These are phyloP conservation scores for Coregonus ussuriensis DNA, from an alignment of 2,797 vertebrate genomes.

Conservation along the genomic window DNA sequence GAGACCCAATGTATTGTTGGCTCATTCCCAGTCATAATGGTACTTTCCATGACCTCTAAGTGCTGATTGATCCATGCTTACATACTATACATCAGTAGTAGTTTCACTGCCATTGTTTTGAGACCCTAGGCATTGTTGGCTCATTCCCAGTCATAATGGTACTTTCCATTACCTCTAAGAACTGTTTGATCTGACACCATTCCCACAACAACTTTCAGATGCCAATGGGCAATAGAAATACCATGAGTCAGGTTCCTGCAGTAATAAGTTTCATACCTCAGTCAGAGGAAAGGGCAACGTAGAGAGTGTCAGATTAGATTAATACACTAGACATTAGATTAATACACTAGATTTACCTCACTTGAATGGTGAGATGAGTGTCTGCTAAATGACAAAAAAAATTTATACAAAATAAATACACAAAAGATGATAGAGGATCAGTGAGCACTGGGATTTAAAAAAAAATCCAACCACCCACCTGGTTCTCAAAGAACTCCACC, in stretches of 20 bases:
- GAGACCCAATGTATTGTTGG: constrained; percentile 7
- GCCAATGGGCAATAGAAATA: neutral
- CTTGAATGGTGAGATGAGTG: no score
- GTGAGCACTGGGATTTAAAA: neutral
- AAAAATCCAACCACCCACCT: constrained; percentile 36
- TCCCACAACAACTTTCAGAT: constrained; percentile 7
- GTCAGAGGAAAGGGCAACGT: neutral
- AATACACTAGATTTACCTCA: no score
- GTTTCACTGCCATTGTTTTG: neutral
- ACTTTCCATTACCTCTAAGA: constrained; percentile 15
- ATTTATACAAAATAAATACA: no score
- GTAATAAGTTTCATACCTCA: neutral
- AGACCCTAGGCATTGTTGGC: neutral
- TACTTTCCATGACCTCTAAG: neutral
- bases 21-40: constrained; percentile 1
- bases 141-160: neutral
- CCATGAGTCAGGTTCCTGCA: constrained; percentile 18
- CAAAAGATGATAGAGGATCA: neutral
- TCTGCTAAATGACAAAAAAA: no score
- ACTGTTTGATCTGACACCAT: constrained; percentile 7
- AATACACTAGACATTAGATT: no score
- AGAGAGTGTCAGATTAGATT: neutral
- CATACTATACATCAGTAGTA: neutral
- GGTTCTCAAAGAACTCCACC: constrained; percentile 27
- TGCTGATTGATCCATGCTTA: neutral